Conservation (phyloP, 2,797 vertebrate species). For the Coreius guichenoti region DNA sequence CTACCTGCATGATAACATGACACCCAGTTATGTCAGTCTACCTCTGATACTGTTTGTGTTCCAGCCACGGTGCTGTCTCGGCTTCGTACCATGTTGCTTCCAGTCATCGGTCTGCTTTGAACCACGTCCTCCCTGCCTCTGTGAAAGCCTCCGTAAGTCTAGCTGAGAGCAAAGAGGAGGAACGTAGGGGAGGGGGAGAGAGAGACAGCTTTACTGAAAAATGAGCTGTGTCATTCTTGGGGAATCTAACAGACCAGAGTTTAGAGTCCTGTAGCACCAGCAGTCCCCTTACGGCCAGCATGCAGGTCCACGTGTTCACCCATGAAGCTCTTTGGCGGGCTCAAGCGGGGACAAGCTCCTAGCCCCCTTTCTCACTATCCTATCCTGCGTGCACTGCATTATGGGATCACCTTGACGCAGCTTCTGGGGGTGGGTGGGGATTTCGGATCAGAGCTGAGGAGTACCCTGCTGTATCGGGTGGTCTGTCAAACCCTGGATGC, state of each 20-base stretch:
- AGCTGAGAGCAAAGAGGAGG: slow-evolving; percentile 45
- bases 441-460: slow-evolving; percentile 27
- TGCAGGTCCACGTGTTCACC: slow-evolving; percentile 29
- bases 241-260: slow-evolving; percentile 50
- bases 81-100: background rate
- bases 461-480: slow-evolving; percentile 8
- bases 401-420: slow-evolving; percentile 47
- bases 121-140: slow-evolving; percentile 16
- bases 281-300: slow-evolving; percentile 26
- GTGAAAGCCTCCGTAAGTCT: slow-evolving; percentile 30
- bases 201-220: slow-evolving; percentile 56
- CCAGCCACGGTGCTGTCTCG: background rate
- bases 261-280: slow-evolving; percentile 23
- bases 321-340: slow-evolving; percentile 29
- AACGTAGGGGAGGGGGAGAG: slow-evolving; percentile 32
- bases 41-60: background rate
- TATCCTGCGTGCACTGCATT: slow-evolving; percentile 3
- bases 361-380: slow-evolving; percentile 4
- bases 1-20: background rate
- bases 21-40: background rate
- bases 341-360: background rate
- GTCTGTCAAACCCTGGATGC: slow-evolving; percentile 22
- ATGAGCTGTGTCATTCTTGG: slow-evolving; percentile 59
- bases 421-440: slow-evolving; percentile 32
- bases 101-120: background rate